A percentile compares a stretch with the other conserved stretches of the same genome.
Evolutionary conservation across 2,797 vertebrate genomes (phyloP).

Genomic region (Acanthurus lineatus): DNA sequence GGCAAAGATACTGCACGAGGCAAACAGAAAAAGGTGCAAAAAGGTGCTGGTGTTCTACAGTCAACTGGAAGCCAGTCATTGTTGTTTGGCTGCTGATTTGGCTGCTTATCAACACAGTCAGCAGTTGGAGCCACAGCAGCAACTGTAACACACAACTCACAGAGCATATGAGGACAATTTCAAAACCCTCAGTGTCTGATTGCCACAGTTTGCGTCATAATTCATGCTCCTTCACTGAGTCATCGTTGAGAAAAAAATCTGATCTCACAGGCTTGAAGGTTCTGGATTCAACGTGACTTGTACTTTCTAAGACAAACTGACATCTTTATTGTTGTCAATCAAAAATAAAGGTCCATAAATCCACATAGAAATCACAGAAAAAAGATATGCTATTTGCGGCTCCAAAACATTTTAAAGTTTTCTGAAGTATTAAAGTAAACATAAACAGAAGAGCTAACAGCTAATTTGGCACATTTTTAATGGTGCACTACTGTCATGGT

Average conservation of each 20-base stretch:
- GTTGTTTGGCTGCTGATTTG: slow-evolving; percentile 21
- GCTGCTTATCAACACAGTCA: slow-evolving; percentile 17
- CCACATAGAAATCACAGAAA: neutral
- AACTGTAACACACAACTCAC: neutral
- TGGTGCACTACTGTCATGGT: neutral
- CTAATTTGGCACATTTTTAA: neutral
- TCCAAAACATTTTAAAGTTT: neutral
- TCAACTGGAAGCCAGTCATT: slow-evolving; percentile 21
- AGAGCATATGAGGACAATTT: slow-evolving; percentile 5
- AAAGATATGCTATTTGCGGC: neutral
- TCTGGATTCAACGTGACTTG: neutral
- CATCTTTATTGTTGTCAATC: neutral
- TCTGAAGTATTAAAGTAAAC: neutral
- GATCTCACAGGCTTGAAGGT: neutral
- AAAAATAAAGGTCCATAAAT: neutral
- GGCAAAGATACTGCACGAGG: neutral
- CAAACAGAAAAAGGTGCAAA: neutral
- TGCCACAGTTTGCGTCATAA: slow-evolving; percentile 13
- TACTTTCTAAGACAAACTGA: neutral
- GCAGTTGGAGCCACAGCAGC: slow-evolving; percentile 5
- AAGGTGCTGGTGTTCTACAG: neutral
- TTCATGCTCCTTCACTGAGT: slow-evolving; percentile 1
- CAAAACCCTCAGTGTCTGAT: neutral
- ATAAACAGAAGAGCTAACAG: neutral
- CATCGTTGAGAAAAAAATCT: neutral